Conservation (phyloP, 2,888 invertebrate species). For the Sialis fuliginosa region DNA sequence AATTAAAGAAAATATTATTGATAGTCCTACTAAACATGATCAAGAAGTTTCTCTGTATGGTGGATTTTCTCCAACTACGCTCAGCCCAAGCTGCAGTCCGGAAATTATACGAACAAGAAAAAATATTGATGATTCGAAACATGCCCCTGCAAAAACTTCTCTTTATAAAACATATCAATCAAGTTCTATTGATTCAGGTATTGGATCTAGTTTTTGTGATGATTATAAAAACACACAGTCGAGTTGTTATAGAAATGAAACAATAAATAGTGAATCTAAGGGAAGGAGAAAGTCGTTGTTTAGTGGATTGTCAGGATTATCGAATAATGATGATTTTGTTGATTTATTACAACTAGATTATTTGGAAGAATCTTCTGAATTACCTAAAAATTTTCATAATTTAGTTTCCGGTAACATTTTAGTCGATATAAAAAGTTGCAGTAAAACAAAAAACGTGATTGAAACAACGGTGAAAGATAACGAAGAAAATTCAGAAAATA, state of each 20-base stretch:
- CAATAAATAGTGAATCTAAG: slow-evolving; percentile 10
- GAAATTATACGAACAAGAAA: neutral
- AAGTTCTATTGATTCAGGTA: slow-evolving; percentile 39
- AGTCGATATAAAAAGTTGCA: slow-evolving; percentile 7
- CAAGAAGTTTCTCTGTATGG: slow-evolving; percentile 22
- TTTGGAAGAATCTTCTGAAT: slow-evolving; percentile 25
- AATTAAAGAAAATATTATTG: slow-evolving; percentile 3
- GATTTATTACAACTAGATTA: slow-evolving; percentile 42
- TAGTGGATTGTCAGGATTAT: slow-evolving; percentile 16
- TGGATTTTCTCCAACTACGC: slow-evolving; percentile 3
- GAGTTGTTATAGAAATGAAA: slow-evolving; percentile 9
- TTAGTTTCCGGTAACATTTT: slow-evolving; percentile 35
- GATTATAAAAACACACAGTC: slow-evolving; percentile 9
- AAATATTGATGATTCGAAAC: neutral
- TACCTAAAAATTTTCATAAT: slow-evolving; percentile 38
- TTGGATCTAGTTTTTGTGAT: slow-evolving; percentile 24
- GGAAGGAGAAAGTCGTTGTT: slow-evolving; percentile 6
- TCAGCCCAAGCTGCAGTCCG: slow-evolving; percentile 14
- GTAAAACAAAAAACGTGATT: neutral
- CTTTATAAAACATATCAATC: neutral
- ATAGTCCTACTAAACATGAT: slow-evolving; percentile 18
- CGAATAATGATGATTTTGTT: slow-evolving; percentile 45
- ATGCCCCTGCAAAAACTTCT: neutral
- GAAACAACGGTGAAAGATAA: neutral
- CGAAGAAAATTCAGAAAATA: neutral